Percentiles rank a stretch among this genome's conserved stretches.
Evolutionary conservation across 1,140 invertebrate genomes (phyloP).

Genomic region (Meteorus sp.): DNA sequence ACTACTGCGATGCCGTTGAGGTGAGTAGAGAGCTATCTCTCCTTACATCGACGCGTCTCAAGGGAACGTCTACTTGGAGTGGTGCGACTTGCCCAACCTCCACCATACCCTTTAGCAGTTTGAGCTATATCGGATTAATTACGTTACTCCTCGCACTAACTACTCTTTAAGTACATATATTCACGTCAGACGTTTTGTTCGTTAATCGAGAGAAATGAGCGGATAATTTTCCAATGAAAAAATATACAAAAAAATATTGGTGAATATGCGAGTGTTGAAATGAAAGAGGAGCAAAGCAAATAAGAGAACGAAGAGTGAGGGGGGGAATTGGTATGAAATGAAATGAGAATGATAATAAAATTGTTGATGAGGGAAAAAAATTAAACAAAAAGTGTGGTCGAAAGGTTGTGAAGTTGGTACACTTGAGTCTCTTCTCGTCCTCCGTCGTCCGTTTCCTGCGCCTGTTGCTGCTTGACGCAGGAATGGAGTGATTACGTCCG

Average conservation of each 20-base stretch:
- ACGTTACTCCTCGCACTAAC: constrained; percentile 20
- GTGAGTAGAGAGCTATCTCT: constrained; percentile 20
- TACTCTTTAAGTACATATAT: constrained; percentile 13
- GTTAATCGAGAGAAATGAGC: background rate
- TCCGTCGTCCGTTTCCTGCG: constrained; percentile 31
- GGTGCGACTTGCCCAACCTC: too few species aligned
- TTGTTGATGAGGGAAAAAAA: constrained; percentile 5
- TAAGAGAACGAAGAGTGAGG: background rate
- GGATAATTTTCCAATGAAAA: background rate
- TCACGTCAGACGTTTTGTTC: background rate
- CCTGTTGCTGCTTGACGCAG: constrained; percentile 27
- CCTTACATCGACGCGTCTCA: constrained; percentile 26
- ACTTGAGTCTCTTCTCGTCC: too few species aligned
- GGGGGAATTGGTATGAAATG: too few species aligned
- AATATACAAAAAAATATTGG: background rate
- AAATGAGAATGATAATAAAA: too few species aligned
- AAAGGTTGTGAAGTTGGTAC: constrained; percentile 27
- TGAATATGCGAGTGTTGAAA: too few species aligned
- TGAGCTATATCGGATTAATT: constrained; percentile 26
- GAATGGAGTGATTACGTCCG: constrained; percentile 42
- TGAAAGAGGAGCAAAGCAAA: too few species aligned
- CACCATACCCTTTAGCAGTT: constrained; percentile 14
- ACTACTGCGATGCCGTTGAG: constrained; percentile 16
- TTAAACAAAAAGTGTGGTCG: background rate
- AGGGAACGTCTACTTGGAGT: too few species aligned